phyloP scores from a whole-genome alignment of 1,140 invertebrate species.

The Caenorhabditis elegans region WBcel235 BX284603.4:13774501-13775000 shows the following conservation, averaged over 20 bases:
- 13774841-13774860: no score
- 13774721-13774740: not conserved
- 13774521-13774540: no score
- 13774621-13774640: constrained; percentile 19
- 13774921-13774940: not conserved
- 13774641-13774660: not conserved
- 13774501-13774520: no score
- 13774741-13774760: constrained; percentile 16
- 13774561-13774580: not conserved
- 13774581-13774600: constrained; percentile 9
- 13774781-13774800: no score
- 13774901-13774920: no score
- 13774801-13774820: no score
- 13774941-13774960: no score
- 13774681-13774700: not conserved
- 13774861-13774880: no score
- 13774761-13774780: not conserved
- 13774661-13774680: not conserved
- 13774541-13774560: not conserved
- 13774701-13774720: not conserved
- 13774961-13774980: no score
- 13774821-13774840: no score
- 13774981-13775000: no score
- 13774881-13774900: no score
- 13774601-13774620: not conserved